A percentile compares a stretch with the other conserved stretches of the same genome.
These are phyloP conservation scores for Solenopsis invicta DNA, from an alignment of 1,140 invertebrate genomes.

Conservation along the genomic window DNA sequence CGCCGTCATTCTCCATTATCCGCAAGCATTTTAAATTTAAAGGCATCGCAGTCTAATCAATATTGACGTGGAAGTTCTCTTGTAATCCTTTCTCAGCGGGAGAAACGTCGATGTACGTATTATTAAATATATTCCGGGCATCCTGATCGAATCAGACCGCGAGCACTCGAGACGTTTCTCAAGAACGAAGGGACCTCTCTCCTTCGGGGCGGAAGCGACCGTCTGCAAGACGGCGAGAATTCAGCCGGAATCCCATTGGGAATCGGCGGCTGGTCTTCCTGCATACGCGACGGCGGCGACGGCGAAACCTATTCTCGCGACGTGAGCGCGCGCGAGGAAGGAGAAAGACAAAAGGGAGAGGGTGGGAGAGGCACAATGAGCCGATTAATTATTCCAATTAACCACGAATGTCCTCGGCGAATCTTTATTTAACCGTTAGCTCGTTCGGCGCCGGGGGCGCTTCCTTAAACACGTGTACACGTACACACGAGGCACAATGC, in stretches of 20 bases:
- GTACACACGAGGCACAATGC: slow-evolving; percentile 23
- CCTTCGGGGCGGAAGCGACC: slow-evolving; percentile 34
- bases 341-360: slow-evolving; percentile 35
- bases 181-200: slow-evolving; percentile 20
- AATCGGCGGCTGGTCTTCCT: slow-evolving; percentile 49
- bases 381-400: slow-evolving; percentile 77
- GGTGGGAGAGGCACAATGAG: slow-evolving; percentile 68
- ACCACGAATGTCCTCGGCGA: slow-evolving; percentile 69
- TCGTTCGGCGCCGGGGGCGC: neutral
- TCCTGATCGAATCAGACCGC: slow-evolving; percentile 31
- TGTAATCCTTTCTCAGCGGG: neutral
- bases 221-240: slow-evolving; percentile 55
- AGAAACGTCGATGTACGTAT: neutral
- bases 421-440: slow-evolving; percentile 72
- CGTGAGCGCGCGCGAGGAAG: slow-evolving; percentile 29
- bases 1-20: neutral
- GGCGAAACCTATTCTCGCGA: slow-evolving; percentile 63
- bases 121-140: slow-evolving; percentile 19
- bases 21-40: slow-evolving; percentile 20
- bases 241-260: slow-evolving; percentile 66
- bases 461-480: slow-evolving; percentile 25
- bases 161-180: slow-evolving; percentile 50
- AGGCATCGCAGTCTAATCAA: slow-evolving; percentile 14
- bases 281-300: slow-evolving; percentile 9
- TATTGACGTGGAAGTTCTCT: neutral